These are phyloP conservation scores for Protodeltote pygarga DNA, from an alignment of 2,888 invertebrate species.

Conservation along the genomic window DNA sequence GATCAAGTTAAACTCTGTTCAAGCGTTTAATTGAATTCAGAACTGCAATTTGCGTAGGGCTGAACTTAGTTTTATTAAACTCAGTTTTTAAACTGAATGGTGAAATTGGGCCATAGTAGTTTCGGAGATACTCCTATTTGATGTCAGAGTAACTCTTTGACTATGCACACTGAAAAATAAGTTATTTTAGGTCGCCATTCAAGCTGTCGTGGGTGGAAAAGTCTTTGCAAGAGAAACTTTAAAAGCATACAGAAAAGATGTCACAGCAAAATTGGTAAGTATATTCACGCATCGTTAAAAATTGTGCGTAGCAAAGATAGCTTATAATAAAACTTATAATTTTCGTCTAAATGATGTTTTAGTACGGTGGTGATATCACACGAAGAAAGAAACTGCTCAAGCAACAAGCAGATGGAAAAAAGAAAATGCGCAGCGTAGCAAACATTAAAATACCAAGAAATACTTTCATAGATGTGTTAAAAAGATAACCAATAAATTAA, in stretches of 20 bases:
- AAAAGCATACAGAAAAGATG: slow-evolving; percentile 96
- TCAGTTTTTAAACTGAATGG: too few relatives aligned
- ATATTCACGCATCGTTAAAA: not conserved
- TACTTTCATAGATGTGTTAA: slow-evolving; percentile 96
- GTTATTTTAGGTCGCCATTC: slow-evolving; percentile 90
- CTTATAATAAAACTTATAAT: not conserved
- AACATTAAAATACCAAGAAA: slow-evolving; percentile 96
- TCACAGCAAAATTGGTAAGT: slow-evolving; percentile 96
- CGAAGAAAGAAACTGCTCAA: slow-evolving; percentile 95
- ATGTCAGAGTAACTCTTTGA: not conserved
- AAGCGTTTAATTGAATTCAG: too few relatives aligned
- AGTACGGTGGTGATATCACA: slow-evolving; percentile 97
- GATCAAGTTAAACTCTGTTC: too few relatives aligned
- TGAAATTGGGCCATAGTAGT: too few relatives aligned
- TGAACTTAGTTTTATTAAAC: too few relatives aligned
- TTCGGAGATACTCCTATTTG: too few relatives aligned
- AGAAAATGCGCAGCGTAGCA: slow-evolving; percentile 96
- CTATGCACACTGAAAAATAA: not conserved
- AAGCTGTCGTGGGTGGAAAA: slow-evolving; percentile 93
- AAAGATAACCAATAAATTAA: slow-evolving; percentile 82
- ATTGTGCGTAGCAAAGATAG: not conserved
- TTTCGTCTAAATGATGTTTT: slow-evolving; percentile 50
- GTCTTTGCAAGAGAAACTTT: slow-evolving; percentile 94
- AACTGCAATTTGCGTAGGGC: too few relatives aligned
- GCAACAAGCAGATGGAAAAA: slow-evolving; percentile 97